A percentile compares a stretch with the other conserved stretches of the same genome.
phyloP scores from a whole-genome alignment of 2,113 vertebrate species.

The Brachypteracias leptosomus region DNA sequence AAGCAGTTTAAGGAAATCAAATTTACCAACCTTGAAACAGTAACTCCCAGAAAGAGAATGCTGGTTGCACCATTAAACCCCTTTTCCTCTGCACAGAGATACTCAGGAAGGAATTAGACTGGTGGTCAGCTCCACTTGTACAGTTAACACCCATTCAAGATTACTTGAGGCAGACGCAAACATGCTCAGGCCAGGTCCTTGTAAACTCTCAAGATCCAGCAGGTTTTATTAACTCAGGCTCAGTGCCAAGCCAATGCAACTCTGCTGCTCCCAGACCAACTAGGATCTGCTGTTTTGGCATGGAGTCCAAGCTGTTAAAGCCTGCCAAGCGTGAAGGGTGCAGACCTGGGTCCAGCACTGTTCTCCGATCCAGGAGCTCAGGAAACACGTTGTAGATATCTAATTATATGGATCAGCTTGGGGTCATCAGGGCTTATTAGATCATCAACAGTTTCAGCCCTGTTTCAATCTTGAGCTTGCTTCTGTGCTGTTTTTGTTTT shows the following conservation, averaged over 20 bases:
- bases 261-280: background rate
- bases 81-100: background rate
- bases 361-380: background rate
- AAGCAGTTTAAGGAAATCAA: background rate
- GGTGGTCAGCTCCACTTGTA: background rate
- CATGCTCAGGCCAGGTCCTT: background rate
- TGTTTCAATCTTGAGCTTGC: background rate
- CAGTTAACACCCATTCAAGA: background rate
- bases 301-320: background rate
- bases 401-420: background rate
- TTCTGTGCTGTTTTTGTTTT: background rate
- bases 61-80: background rate
- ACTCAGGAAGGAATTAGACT: background rate
- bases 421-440: background rate
- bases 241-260: background rate
- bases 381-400: accelerated
- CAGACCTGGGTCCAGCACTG: accelerated
- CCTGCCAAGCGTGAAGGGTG: background rate
- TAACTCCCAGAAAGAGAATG: background rate
- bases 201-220: background rate
- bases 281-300: background rate
- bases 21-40: background rate
- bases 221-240: background rate
- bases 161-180: background rate
- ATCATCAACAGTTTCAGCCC: background rate